These are phyloP conservation scores for Eubasilissa splendida DNA, from an alignment of 2,888 invertebrate genomes.

Conservation along the genomic window DNA sequence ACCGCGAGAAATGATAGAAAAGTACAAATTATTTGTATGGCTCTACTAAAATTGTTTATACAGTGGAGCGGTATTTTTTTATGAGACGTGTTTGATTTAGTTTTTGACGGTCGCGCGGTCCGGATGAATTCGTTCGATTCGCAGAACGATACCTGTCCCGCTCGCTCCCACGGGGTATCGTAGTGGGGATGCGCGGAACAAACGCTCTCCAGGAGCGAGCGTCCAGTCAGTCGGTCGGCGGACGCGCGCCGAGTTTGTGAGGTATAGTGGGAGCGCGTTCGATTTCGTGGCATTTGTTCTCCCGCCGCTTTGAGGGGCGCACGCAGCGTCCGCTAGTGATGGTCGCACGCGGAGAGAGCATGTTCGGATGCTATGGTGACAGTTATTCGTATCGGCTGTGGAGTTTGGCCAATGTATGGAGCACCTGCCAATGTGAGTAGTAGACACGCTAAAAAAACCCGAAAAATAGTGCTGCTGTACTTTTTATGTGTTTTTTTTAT, in stretches of 20 bases:
- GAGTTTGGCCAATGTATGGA: conserved; percentile 85
- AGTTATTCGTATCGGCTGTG: conserved; percentile 84
- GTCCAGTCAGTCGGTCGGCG: conserved; percentile 51
- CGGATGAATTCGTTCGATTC: conserved; percentile 1
- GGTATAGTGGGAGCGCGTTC: conserved; percentile 36
- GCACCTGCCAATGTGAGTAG: conserved; percentile 83
- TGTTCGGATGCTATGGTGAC: conserved; percentile 82
- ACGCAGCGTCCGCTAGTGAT: conserved; percentile 74
- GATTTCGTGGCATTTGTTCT: conserved; percentile 63
- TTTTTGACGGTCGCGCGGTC: not conserved
- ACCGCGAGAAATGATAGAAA: not conserved
- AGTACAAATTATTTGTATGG: not conserved
- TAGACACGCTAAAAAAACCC: conserved; percentile 31
- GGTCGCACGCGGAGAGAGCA: conserved; percentile 86
- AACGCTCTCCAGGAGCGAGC: conserved; percentile 43
- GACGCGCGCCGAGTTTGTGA: conserved; percentile 45
- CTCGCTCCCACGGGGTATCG: conserved; percentile 35
- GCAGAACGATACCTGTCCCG: conserved; percentile 32
- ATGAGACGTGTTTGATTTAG: not conserved
- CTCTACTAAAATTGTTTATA: not conserved
- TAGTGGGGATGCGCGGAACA: conserved; percentile 49
- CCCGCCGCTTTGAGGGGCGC: conserved; percentile 59
- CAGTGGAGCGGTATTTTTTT: not conserved
- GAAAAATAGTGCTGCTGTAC: conserved; percentile 30
- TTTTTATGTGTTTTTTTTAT: conserved; percentile 35